A percentile compares a stretch with the other conserved stretches of the same genome.
phyloP scores from a whole-genome alignment of 2,888 invertebrate genomes.

The Spodoptera littoralis region DNA sequence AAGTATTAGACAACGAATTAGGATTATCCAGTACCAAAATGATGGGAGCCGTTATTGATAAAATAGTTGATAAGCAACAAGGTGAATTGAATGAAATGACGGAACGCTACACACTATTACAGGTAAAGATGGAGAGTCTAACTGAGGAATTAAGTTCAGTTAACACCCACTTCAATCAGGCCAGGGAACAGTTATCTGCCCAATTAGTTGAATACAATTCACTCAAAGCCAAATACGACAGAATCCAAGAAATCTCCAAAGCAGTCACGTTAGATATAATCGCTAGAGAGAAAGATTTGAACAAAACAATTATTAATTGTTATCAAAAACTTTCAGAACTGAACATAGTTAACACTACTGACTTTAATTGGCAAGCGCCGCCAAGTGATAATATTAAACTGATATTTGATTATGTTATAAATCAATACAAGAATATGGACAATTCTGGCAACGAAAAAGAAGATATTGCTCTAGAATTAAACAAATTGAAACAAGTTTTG shows the following conservation, averaged over 20 bases:
- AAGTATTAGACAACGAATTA: constrained; percentile 71
- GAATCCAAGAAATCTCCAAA: constrained; percentile 75
- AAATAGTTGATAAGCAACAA: constrained; percentile 64
- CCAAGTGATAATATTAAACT: constrained; percentile 61
- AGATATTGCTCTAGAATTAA: constrained; percentile 60
- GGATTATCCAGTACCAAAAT: constrained; percentile 61
- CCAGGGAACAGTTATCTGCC: constrained; percentile 68
- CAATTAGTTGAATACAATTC: constrained; percentile 75
- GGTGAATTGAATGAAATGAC: constrained; percentile 61
- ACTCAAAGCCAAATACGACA: constrained; percentile 74
- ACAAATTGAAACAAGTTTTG: constrained; percentile 59
- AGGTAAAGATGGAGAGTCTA: constrained; percentile 63
- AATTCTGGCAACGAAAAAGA: constrained; percentile 57
- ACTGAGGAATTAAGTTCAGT: constrained; percentile 65
- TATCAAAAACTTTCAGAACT: constrained; percentile 66
- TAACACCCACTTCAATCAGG: constrained; percentile 65
- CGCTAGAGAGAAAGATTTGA: constrained; percentile 71
- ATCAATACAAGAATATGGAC: constrained; percentile 45
- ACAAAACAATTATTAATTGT: constrained; percentile 63
- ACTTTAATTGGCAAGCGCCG: constrained; percentile 63
- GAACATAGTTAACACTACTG: constrained; percentile 61
- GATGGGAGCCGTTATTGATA: constrained; percentile 69
- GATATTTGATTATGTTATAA: constrained; percentile 68
- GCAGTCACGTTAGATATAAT: constrained; percentile 79
- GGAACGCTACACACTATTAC: constrained; percentile 62